Evolutionary conservation across 2,113 vertebrate genomes (phyloP).

Genomic region (Tyto alba): DNA sequence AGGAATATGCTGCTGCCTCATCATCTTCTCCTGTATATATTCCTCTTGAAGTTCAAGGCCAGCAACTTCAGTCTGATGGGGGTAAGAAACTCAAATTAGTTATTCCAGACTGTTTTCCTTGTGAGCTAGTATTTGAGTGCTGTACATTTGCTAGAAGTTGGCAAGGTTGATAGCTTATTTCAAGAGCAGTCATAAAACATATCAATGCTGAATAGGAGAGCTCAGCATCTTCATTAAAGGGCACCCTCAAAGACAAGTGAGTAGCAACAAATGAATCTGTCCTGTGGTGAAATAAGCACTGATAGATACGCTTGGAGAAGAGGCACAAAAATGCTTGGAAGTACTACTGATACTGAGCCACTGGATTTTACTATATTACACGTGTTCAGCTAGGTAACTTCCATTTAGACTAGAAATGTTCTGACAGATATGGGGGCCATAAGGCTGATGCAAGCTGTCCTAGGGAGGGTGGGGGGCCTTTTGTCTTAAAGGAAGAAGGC

Average conservation of each 20-base stretch:
- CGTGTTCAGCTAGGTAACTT: not conserved
- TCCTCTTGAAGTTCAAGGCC: not conserved
- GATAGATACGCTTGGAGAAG: not conserved
- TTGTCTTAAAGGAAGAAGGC: not conserved
- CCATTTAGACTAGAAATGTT: not conserved
- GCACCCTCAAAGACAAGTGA: not conserved
- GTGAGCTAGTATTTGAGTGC: not conserved
- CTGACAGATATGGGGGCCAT: not conserved
- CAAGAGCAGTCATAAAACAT: too few relatives aligned
- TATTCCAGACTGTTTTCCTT: not conserved
- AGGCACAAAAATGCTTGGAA: not conserved
- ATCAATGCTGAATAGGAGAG: not conserved
- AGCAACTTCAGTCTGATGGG: not conserved
- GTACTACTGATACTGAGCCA: not conserved
- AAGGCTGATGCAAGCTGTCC: not conserved
- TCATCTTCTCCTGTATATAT: not conserved
- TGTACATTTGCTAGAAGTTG: not conserved
- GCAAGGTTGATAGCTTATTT: too few relatives aligned
- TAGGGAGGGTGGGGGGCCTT: rapidly evolving
- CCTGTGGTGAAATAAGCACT: not conserved
- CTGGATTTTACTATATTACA: not conserved
- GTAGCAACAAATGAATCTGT: not conserved
- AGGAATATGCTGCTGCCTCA: not conserved
- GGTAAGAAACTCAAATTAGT: not conserved
- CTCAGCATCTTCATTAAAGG: not conserved